Percentiles rank a stretch among this genome's conserved stretches.
Conservation (phyloP, 2,888 invertebrate genomes). For the Microdon myrmicae region DNA sequence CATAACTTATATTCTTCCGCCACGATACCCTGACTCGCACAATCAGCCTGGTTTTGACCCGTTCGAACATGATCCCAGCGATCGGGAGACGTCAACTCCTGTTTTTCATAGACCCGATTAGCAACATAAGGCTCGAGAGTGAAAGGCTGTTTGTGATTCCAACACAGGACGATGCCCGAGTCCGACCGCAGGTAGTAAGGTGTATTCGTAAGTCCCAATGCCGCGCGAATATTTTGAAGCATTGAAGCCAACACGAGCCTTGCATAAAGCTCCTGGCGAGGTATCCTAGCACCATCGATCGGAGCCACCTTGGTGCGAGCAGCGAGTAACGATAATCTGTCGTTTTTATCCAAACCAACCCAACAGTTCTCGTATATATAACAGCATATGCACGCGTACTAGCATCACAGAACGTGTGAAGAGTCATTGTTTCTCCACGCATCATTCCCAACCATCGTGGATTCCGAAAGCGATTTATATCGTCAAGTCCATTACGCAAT, state of each 20-base stretch:
- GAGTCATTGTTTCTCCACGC: not conserved
- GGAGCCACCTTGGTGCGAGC: constrained; percentile 1
- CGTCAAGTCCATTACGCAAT: not conserved
- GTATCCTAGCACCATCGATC: not conserved
- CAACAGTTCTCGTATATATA: too few relatives aligned
- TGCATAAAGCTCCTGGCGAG: constrained; percentile 3
- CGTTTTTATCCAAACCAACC: not conserved
- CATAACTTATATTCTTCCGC: constrained; percentile 6
- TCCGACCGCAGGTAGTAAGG: constrained; percentile 1
- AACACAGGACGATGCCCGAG: too few relatives aligned
- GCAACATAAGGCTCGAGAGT: too few relatives aligned
- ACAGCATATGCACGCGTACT: not conserved
- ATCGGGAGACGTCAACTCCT: not conserved
- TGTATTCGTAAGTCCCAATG: constrained; percentile 5
- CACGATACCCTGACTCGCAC: constrained; percentile 4
- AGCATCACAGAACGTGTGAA: constrained; percentile 3
- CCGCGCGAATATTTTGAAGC: constrained; percentile 1
- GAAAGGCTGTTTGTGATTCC: too few relatives aligned
- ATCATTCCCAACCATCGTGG: constrained; percentile 9
- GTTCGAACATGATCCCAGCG: constrained; percentile 7
- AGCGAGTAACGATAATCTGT: not conserved
- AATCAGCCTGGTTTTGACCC: constrained; percentile 6
- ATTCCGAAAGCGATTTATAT: not conserved
- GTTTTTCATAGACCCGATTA: too few relatives aligned
- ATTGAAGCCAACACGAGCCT: not conserved